Base-by-base conservation (phyloP, 2,113 vertebrate species). In the Danio rerio region DNA sequence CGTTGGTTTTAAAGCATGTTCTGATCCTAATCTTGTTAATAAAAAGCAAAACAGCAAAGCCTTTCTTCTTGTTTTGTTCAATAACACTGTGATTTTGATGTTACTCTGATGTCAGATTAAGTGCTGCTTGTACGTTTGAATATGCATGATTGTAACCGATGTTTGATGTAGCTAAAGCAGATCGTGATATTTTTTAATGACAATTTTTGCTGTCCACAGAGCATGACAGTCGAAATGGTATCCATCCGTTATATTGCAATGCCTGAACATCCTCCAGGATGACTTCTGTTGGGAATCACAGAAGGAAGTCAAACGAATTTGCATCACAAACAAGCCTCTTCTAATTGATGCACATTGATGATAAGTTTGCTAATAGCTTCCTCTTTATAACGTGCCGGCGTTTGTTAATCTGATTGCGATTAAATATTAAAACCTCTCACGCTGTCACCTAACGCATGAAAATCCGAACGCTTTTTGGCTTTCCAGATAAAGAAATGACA, bases 331-430 rank as follows among this genome's bases (percentile, higher is more conserved):
- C 90, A 88, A 83, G 88, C 86, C 82, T 90, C 84, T 86, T 88
- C 92, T 95, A 93, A 95, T 95, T 95, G 91, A 85, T 87, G 94
- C 93, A 93, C 40, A 69, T 82, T 82, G 81, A 83, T 59, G 73
- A 94, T 95, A 95, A 95, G 96, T 98, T 97, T 96, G 96, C 94
- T 96, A 96, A 96, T 91, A 93, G 94, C 94, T 95, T 93, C 92
- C 93, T 93, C 93, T 94, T 95, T 95, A n/a, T 68, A 94, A 96
- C 96, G 94, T 94, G 93, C 93, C 95, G 95, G 92, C 94, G 94
- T 94, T 92, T 94, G 94, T 95, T 97, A 96, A 96, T 97, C 95
- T 88, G 81, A 82, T 87, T 88, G 90, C 89, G 93, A 94, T 94
- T 95, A 77, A 90, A 86, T 91, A 91, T 82, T 77, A 93, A 91